A percentile compares a stretch with the other conserved stretches of the same genome.
Evolutionary conservation across 2,797 vertebrate genomes (phyloP).

Genomic region (Acanthurus lineatus): DNA sequence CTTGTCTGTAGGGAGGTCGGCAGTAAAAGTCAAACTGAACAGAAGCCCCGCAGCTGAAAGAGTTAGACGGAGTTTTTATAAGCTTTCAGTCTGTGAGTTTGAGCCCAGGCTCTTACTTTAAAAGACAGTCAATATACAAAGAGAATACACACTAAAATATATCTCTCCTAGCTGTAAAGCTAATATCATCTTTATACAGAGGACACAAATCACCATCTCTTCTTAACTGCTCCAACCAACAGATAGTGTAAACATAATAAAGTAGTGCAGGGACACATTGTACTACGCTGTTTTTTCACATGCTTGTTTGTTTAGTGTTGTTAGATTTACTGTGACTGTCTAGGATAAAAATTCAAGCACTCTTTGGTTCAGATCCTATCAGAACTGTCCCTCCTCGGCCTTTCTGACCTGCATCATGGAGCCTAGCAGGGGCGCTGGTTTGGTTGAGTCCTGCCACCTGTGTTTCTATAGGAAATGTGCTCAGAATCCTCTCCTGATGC

Average conservation of each 20-base stretch:
- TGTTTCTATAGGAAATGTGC: slow-evolving; percentile 64
- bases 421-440: slow-evolving; percentile 8
- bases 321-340: neutral
- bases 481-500: slow-evolving; percentile 66
- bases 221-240: neutral
- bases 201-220: neutral
- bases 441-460: slow-evolving; percentile 28
- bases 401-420: slow-evolving; percentile 13
- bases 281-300: neutral
- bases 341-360: neutral
- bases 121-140: slow-evolving; percentile 11
- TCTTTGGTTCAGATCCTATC: slow-evolving; percentile 1
- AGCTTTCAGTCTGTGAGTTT: neutral
- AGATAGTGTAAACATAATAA: neutral
- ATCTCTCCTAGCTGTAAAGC: neutral
- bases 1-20: neutral
- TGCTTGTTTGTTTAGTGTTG: neutral
- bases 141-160: slow-evolving; percentile 12
- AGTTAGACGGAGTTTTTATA: slow-evolving; percentile 17
- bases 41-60: slow-evolving; percentile 31
- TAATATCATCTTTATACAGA: neutral
- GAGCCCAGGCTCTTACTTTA: neutral
- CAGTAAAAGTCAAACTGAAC: slow-evolving; percentile 57
- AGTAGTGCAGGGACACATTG: neutral
- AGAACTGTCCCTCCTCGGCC: slow-evolving; percentile 2